Evolutionary conservation across 2,113 vertebrate species (phyloP).

Genomic region (Entelurus aequoreus): DNA sequence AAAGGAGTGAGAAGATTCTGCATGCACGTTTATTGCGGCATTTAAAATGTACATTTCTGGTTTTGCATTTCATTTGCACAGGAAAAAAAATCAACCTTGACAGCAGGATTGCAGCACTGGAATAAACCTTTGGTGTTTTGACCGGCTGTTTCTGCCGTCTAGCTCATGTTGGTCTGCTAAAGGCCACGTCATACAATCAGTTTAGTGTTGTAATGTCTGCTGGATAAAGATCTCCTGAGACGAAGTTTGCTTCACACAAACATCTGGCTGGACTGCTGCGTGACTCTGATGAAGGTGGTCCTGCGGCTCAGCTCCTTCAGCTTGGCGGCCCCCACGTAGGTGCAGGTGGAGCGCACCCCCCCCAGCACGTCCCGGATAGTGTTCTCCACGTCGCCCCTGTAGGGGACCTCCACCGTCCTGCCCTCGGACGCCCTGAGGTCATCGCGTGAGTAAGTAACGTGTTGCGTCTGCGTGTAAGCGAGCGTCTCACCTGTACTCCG

Average conservation of each 20-base stretch:
- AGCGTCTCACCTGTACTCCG: conserved; percentile 86
- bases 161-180: not conserved
- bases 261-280: conserved; percentile 89
- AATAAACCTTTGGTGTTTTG: conserved; percentile 16
- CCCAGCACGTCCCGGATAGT: conserved; percentile 91
- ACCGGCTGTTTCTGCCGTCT: conserved; percentile 8
- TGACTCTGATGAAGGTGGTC: conserved; percentile 95
- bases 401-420: conserved; percentile 89
- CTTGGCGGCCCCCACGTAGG: conserved; percentile 94
- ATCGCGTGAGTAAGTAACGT: not conserved
- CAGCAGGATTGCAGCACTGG: not conserved
- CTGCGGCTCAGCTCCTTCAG: conserved; percentile 94
- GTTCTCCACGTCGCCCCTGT: conserved; percentile 85
- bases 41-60: conserved; percentile 7
- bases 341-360: conserved; percentile 94
- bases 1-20: conserved; percentile 3
- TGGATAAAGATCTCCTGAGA: not conserved
- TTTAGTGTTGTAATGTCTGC: too few species aligned
- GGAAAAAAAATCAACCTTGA: not conserved
- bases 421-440: conserved; percentile 87
- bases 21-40: conserved; percentile 44
- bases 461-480: not conserved
- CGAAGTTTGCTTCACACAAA: conserved; percentile 68
- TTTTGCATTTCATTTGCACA: conserved; percentile 28
- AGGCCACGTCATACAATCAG: too few species aligned